phyloP scores from a whole-genome alignment of 2,888 invertebrate genomes.

The Mayetiola destructor region DNA sequence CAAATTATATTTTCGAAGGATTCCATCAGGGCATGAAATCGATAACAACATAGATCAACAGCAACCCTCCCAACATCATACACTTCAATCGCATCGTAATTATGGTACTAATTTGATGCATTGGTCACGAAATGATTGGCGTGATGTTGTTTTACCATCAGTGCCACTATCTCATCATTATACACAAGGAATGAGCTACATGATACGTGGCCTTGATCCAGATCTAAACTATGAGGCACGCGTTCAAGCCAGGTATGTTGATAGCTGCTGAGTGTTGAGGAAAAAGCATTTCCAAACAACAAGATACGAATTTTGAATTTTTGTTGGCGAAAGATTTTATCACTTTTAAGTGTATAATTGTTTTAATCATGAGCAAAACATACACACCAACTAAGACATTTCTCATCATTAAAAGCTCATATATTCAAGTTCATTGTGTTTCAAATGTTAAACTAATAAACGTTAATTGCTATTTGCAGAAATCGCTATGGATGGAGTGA shows the following conservation, averaged over 20 bases:
- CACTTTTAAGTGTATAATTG: too few species aligned
- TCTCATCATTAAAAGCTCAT: too few species aligned
- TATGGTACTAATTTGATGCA: conserved; percentile 27
- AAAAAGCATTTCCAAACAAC: too few species aligned
- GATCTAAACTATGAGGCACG: conserved; percentile 51
- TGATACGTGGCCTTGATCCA: conserved; percentile 48
- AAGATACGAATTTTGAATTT: too few species aligned
- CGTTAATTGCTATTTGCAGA: conserved; percentile 23
- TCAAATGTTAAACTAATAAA: neutral
- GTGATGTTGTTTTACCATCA: conserved; percentile 43
- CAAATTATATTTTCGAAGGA: conserved; percentile 47
- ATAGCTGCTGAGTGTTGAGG: too few species aligned
- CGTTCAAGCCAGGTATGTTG: conserved; percentile 45
- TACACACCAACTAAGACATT: too few species aligned
- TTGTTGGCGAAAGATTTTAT: too few species aligned
- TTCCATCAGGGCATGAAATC: conserved; percentile 40
- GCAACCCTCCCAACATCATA: conserved; percentile 36
- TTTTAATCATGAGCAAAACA: too few species aligned
- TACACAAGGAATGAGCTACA: conserved; percentile 48
- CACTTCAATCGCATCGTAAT: conserved; percentile 28
- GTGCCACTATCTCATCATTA: conserved; percentile 39
- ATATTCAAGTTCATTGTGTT: too few species aligned
- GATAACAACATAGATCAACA: conserved; percentile 34
- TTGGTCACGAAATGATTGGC: conserved; percentile 40
- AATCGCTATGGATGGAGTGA: conserved; percentile 55